Percentiles rank a stretch among this genome's conserved stretches.
These are phyloP conservation scores for Phymanthus crucifer DNA, from an alignment of 92 coral and sea anemone genomes.

Conservation along the genomic window DNA sequence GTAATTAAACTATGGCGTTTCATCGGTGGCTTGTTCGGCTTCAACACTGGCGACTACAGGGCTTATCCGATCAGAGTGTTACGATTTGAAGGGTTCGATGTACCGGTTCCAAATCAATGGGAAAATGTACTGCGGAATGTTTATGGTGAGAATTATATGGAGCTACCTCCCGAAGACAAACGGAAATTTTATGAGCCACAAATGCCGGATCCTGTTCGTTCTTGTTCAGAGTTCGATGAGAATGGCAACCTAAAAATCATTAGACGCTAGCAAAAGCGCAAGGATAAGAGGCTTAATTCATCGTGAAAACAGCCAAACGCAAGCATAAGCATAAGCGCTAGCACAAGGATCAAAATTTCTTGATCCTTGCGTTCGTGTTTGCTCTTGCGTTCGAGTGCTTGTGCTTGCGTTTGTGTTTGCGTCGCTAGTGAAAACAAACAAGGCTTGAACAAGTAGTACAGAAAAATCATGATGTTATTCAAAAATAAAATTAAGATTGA, in stretches of 20 bases:
- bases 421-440: no score
- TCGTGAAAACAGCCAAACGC: no score
- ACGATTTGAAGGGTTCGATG: constrained; percentile 63
- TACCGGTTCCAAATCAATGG: constrained; percentile 67
- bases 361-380: no score
- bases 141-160: constrained; percentile 57
- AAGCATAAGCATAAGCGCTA: no score
- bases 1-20: neutral
- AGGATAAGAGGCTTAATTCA: no score
- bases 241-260: neutral
- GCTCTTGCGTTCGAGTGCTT: no score
- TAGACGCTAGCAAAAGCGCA: neutral
- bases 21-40: neutral
- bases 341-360: no score
- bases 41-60: constrained; percentile 12
- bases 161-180: constrained; percentile 33
- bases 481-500: no score
- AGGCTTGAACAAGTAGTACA: no score
- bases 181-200: neutral
- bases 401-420: no score
- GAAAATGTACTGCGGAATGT: constrained; percentile 13
- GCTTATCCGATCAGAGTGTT: constrained; percentile 60
- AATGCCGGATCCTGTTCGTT: constrained; percentile 24
- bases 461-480: no score
- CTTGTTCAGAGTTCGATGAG: constrained; percentile 24